Conservation (phyloP, 2,113 vertebrate species). For the Brachirus orientalis region DNA sequence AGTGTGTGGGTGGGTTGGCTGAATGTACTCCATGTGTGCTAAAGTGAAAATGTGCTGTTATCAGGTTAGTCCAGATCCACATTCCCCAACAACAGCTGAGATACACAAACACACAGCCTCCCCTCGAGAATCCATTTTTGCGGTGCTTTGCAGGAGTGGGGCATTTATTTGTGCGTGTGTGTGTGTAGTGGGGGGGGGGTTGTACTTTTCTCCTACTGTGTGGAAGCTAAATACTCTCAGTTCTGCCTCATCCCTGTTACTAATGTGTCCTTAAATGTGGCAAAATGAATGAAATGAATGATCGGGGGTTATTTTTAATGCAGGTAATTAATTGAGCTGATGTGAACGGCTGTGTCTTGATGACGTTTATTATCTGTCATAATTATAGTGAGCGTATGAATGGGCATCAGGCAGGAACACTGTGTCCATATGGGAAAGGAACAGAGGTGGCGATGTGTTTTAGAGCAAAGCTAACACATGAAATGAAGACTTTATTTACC, state of each 20-base stretch:
- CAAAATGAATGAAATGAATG: conserved; percentile 1
- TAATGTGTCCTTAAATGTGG: conserved; percentile 27
- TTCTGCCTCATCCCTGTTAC: no score
- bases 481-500: conserved; percentile 60
- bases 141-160: conserved; percentile 38
- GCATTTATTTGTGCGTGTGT: not conserved
- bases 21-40: not conserved
- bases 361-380: conserved; percentile 40
- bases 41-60: conserved; percentile 47
- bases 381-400: conserved; percentile 42
- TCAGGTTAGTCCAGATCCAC: conserved; percentile 42
- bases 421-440: not conserved
- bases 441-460: no score
- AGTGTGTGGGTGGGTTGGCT: no score
- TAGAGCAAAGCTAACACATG: conserved; percentile 23
- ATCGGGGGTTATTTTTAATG: conserved; percentile 34
- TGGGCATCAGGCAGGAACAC: not conserved
- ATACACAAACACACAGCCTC: conserved; percentile 21
- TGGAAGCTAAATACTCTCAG: no score
- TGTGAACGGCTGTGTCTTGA: conserved; percentile 28
- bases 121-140: conserved; percentile 42
- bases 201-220: no score
- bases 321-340: conserved; percentile 31
- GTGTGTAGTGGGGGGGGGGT: not conserved
- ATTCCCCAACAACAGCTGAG: conserved; percentile 49